Conservation (phyloP, 2,113 vertebrate genomes). For the Empidonax alnorum region DNA sequence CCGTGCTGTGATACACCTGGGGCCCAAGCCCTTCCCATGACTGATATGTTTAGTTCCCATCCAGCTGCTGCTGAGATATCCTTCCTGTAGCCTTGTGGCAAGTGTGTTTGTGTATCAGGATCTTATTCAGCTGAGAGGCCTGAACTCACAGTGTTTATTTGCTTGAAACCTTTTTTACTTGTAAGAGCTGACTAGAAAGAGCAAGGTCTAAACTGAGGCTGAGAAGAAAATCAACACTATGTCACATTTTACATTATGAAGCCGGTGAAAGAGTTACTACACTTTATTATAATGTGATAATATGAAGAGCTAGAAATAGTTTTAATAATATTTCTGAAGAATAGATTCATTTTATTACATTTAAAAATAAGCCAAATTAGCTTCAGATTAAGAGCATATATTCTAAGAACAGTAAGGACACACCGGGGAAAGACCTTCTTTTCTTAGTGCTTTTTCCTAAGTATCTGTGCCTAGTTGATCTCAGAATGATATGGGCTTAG, state of each 20-base stretch:
- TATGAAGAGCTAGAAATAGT: not conserved
- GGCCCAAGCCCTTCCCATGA: not conserved
- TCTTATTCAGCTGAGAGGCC: not conserved
- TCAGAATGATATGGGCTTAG: not conserved
- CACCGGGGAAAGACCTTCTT: not conserved
- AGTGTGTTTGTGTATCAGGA: not conserved
- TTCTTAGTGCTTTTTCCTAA: not conserved
- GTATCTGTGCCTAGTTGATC: not conserved
- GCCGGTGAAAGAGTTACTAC: not conserved
- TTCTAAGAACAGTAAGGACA: not conserved
- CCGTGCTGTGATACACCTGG: fast-evolving
- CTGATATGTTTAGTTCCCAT: not conserved
- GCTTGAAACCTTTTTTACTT: not conserved
- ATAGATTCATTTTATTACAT: not conserved
- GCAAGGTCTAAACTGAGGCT: not conserved
- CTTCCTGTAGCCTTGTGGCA: not conserved
- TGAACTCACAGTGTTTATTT: not conserved
- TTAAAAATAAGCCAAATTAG: not conserved
- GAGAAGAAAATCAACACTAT: not conserved
- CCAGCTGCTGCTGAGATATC: not conserved
- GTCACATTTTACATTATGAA: not conserved
- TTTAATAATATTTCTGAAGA: not conserved
- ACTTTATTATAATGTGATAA: not conserved
- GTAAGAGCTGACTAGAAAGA: not conserved
- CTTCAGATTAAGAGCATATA: not conserved